A percentile compares a stretch with the other conserved stretches of the same genome.
phyloP scores from a whole-genome alignment of 1,140 invertebrate genomes.

The Sesamia nonagrioides region DNA sequence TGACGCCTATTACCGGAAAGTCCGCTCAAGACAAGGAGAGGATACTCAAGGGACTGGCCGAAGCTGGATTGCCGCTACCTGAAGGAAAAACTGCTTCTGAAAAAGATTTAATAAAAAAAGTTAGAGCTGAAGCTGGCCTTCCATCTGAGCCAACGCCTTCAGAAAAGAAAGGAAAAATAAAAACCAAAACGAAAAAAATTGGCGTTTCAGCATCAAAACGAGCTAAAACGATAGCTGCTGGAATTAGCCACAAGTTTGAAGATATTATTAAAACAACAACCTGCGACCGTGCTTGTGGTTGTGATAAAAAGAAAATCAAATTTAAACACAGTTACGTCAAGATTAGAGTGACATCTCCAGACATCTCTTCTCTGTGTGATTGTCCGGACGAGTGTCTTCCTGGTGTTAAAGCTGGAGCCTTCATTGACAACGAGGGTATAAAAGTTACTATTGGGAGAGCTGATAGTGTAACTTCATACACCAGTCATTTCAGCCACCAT shows the following conservation, averaged over 20 bases:
- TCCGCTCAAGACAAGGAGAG: constrained; percentile 63
- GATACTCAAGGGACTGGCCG: constrained; percentile 61
- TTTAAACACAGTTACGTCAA: constrained; percentile 80
- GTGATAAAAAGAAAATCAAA: constrained; percentile 78
- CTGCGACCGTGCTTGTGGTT: constrained; percentile 74
- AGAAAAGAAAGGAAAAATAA: constrained; percentile 59
- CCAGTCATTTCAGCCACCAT: neutral
- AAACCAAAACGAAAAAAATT: constrained; percentile 64
- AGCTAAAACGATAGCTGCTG: neutral
- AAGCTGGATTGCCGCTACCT: constrained; percentile 55
- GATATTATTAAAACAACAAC: constrained; percentile 70
- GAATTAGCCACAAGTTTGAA: constrained; percentile 66
- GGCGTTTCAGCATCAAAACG: constrained; percentile 46
- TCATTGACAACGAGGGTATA: constrained; percentile 74
- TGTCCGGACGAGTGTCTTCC: constrained; percentile 75
- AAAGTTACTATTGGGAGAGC: constrained; percentile 73
- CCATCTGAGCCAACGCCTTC: constrained; percentile 48
- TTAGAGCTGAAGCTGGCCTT: constrained; percentile 45
- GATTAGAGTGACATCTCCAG: constrained; percentile 75
- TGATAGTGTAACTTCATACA: constrained; percentile 56
- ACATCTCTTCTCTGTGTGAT: constrained; percentile 72
- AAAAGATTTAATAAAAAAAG: constrained; percentile 50
- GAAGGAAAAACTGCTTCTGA: constrained; percentile 56
- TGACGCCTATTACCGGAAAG: constrained; percentile 69
- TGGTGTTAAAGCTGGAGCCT: constrained; percentile 68